Percentiles rank a stretch among this genome's conserved stretches.
Conservation (phyloP, 2,888 invertebrate genomes). For the Incurvaria masculella region DNA sequence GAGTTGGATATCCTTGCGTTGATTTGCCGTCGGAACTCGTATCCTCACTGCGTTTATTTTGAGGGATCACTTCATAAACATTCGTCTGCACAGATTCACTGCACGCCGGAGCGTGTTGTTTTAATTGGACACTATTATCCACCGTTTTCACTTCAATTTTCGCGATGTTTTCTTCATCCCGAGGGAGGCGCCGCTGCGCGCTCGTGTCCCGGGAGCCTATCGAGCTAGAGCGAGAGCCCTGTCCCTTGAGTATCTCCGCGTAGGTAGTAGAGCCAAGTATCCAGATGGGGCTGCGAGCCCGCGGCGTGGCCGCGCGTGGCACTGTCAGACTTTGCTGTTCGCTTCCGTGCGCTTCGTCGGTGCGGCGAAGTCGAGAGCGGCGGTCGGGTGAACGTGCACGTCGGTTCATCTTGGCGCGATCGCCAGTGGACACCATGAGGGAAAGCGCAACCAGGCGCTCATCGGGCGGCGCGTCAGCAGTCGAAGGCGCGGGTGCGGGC, state of each 20-base stretch:
- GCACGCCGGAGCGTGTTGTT: neutral
- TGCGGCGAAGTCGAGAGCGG: constrained; percentile 22
- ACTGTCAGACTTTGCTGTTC: constrained; percentile 9
- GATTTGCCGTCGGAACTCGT: neutral
- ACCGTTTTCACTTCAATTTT: neutral
- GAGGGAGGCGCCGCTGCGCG: constrained; percentile 19
- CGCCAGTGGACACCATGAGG: constrained; percentile 16
- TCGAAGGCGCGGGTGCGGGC: constrained; percentile 44
- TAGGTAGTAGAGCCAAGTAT: constrained; percentile 70
- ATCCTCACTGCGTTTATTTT: neutral
- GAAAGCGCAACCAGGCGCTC: constrained; percentile 13
- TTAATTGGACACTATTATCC: neutral
- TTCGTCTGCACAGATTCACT: neutral
- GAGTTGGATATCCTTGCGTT: constrained; percentile 28
- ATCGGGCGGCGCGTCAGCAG: constrained; percentile 19
- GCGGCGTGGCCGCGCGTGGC: constrained; percentile 23
- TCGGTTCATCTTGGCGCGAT: constrained; percentile 33
- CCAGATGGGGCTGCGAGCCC: constrained; percentile 73
- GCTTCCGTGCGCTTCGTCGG: constrained; percentile 5
- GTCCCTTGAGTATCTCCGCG: constrained; percentile 74
- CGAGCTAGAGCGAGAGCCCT: constrained; percentile 37
- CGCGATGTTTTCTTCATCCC: neutral
- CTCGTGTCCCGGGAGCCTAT: constrained; percentile 26
- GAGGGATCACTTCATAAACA: neutral
- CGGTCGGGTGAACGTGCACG: constrained; percentile 52